Conservation (phyloP, 2,113 vertebrate genomes). For the Callospermophilus lateralis region DNA sequence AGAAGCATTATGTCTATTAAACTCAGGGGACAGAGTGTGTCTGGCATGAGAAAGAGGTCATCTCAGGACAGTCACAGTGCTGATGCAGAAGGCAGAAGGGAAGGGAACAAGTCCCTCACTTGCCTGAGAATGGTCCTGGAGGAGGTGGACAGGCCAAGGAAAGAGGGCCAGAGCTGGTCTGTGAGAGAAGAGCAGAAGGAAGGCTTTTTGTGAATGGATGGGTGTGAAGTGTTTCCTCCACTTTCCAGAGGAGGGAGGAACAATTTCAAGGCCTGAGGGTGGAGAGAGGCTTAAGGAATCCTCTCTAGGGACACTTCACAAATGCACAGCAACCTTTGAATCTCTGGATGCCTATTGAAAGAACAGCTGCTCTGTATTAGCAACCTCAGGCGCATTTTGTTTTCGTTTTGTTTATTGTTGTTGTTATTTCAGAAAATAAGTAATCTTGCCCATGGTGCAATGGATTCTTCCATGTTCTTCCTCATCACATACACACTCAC, state of each 20-base stretch:
- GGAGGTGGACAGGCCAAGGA: neutral
- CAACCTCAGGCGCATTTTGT: neutral
- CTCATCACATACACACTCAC: neutral
- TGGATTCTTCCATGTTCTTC: neutral
- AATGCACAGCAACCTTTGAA: slow-evolving; percentile 62
- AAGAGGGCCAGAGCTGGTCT: neutral
- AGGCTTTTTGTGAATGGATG: slow-evolving; percentile 83
- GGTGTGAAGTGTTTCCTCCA: slow-evolving; percentile 78
- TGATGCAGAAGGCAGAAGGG: neutral
- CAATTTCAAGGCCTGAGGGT: neutral
- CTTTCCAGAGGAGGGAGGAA: slow-evolving; percentile 74
- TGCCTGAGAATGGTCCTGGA: slow-evolving; percentile 36
- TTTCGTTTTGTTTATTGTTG: slow-evolving; percentile 38
- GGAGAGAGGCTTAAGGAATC: neutral
- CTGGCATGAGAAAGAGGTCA: neutral
- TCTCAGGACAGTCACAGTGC: neutral
- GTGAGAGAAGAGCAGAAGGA: slow-evolving; percentile 1
- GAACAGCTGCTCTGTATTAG: slow-evolving; percentile 53
- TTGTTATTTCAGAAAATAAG: neutral
- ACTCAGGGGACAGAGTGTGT: neutral
- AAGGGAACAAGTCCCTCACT: neutral
- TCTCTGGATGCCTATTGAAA: slow-evolving; percentile 65
- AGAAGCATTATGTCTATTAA: neutral
- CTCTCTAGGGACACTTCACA: slow-evolving; percentile 72
- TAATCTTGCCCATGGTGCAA: neutral